phyloP scores from a whole-genome alignment of 2,113 vertebrate genomes.

The Tyto alba region DNA sequence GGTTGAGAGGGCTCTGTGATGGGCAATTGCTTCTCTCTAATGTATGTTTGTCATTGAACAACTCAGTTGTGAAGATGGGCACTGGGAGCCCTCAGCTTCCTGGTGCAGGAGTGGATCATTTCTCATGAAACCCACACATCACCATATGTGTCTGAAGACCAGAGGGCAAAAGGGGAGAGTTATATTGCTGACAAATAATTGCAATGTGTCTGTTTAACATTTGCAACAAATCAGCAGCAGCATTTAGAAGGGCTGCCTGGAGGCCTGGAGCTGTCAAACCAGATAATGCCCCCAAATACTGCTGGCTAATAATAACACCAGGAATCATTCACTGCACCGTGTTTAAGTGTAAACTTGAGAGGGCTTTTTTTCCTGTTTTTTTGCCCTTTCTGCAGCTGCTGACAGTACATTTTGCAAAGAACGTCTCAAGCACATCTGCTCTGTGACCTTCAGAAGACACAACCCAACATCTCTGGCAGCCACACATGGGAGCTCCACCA shows the following conservation, averaged over 20 bases:
- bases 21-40: not conserved
- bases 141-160: not conserved
- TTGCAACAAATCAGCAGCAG: constrained; percentile 44
- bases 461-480: not conserved
- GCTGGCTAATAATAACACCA: constrained; percentile 23
- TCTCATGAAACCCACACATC: not conserved
- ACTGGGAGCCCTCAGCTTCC: not conserved
- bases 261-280: constrained; percentile 47
- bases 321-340: not conserved
- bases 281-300: constrained; percentile 42
- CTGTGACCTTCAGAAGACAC: constrained; percentile 10
- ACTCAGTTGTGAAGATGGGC: not conserved
- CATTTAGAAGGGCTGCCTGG: constrained; percentile 39
- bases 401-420: not conserved
- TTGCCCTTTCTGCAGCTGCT: not conserved
- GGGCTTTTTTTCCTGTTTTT: not conserved
- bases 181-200: constrained; percentile 53
- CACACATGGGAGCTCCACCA: not conserved
- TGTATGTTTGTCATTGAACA: not conserved
- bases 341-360: not conserved
- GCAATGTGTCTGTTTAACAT: constrained; percentile 45
- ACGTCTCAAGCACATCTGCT: not conserved
- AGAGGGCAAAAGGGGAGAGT: not conserved
- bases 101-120: not conserved
- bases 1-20: not conserved